Evolutionary conservation across 2,797 vertebrate species (phyloP).

Genomic region (Hyperoplus lanceolatus): DNA sequence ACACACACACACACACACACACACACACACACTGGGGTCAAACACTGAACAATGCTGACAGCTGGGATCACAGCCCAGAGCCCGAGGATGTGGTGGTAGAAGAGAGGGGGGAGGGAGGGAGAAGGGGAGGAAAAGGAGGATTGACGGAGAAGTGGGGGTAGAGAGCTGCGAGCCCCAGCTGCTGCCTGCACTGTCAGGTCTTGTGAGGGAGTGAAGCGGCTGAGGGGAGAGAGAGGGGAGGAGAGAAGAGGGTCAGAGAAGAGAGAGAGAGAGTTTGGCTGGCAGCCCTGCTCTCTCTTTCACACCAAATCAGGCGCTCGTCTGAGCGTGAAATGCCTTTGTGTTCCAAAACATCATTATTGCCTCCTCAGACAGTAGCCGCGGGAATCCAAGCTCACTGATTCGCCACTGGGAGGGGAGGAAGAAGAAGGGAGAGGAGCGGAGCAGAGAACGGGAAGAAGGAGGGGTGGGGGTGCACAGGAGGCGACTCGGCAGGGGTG

Average conservation of each 20-base stretch:
- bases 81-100: constrained; percentile 72
- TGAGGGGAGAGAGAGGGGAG: constrained; percentile 63
- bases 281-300: constrained; percentile 87
- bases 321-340: constrained; percentile 89
- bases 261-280: constrained; percentile 80
- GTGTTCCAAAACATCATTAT: constrained; percentile 89
- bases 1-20: constrained; percentile 50
- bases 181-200: constrained; percentile 87
- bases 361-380: constrained; percentile 86
- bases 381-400: constrained; percentile 88
- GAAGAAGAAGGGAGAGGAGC: constrained; percentile 57
- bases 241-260: constrained; percentile 62
- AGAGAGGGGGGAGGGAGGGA: constrained; percentile 39
- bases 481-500: constrained; percentile 74
- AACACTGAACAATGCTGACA: constrained; percentile 94
- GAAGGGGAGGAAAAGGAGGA: constrained; percentile 52
- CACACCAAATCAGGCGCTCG: constrained; percentile 91
- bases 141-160: constrained; percentile 59
- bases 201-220: constrained; percentile 72
- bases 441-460: too few species aligned
- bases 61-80: constrained; percentile 92
- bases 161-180: constrained; percentile 85
- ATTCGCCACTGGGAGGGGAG: constrained; percentile 85
- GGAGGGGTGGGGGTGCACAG: constrained; percentile 76
- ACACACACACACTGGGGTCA: constrained; percentile 81